Base-by-base conservation (phyloP, 2,797 vertebrate genomes). In the Emydoidea blandingii region DNA sequence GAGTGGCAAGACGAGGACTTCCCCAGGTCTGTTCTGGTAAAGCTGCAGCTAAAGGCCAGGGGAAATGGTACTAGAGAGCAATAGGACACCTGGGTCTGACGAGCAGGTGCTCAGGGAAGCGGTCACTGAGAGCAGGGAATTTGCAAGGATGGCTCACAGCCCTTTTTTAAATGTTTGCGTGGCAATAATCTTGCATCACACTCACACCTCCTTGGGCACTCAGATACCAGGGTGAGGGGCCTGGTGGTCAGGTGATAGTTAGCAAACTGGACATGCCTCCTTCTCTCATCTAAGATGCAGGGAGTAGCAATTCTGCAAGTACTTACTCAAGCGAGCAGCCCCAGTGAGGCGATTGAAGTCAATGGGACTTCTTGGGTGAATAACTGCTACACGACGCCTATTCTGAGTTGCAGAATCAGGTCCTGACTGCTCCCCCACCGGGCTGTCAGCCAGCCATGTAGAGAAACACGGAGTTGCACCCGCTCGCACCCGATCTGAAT, bases 1-100 rank as follows among this genome's bases (percentile, higher is more conserved):
- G 99, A 99, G 88, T 99, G 99, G 99, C 99, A 99, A 88, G 99
- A 99, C 0, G 99, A 99, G 80, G 99, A 99, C 90, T 99, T 99
- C 83, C 99, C 99, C 96, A 99, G 99, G 99, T 99, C 92, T 18
- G 97, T 83, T 81, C 37, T 49, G 16, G 15, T 8, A 68, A 27
- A 37, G 25, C 74, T 3, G 9, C 76, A 1, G 0, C 0, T 29
- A 83, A 57, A 85, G n/a, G 9, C 0, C 19, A 4, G 6, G 44
- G 41, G 50, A 7, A 41, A 49, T 56, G 79, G 50, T 11, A 1
- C 34, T 81, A 1, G n/a, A 4, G 34, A 65, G 34, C 62, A 65
- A 4, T 8, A 65, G 62, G 62, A 16, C 12, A 15, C 31, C 59
- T 8, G 59, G 14, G 31, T 62, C 31, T 62, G 59, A 62, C 59